Conservation (phyloP, 2,888 invertebrate genomes). For the Thereva nobilitata region DNA sequence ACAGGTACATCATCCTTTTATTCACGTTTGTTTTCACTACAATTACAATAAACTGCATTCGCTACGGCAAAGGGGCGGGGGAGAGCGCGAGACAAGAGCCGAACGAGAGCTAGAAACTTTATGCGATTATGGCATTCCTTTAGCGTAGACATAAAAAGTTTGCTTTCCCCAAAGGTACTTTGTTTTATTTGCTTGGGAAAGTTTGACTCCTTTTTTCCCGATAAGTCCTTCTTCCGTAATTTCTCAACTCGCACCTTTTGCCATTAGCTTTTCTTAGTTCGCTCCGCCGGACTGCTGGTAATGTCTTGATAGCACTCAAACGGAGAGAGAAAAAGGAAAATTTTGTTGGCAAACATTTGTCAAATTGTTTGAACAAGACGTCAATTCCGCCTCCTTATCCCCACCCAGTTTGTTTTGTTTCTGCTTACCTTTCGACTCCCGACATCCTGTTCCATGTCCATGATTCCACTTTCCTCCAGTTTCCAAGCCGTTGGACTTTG, state of each 20-base stretch:
- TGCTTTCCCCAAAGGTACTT: background rate
- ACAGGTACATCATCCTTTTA: constrained; percentile 6
- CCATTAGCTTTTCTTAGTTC: background rate
- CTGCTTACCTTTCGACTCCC: background rate
- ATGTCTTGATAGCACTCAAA: constrained; percentile 8
- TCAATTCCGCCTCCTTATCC: background rate
- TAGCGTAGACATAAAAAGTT: background rate
- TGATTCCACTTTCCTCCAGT: constrained; percentile 1
- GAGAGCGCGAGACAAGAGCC: background rate
- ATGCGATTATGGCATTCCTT: constrained; percentile 3
- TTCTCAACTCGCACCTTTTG: constrained; percentile 8
- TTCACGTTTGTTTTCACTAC: constrained; percentile 9
- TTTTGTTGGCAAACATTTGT: constrained; percentile 34
- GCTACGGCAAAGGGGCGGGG: background rate
- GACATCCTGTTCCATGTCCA: constrained; percentile 8
- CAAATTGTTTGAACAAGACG: constrained; percentile 34
- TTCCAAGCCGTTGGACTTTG: constrained; percentile 6
- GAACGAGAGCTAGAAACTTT: no score
- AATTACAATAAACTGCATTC: constrained; percentile 17
- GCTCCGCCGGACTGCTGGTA: background rate
- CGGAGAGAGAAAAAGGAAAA: constrained; percentile 14
- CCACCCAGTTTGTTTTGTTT: constrained; percentile 1
- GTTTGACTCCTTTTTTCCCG: background rate
- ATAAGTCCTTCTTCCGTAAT: constrained; percentile 1
- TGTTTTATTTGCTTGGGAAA: constrained; percentile 8